A percentile compares a stretch with the other conserved stretches of the same genome.
Evolutionary conservation across 1,140 invertebrate genomes (phyloP).

Genomic region (Zaprionus tsacasi): DNA sequence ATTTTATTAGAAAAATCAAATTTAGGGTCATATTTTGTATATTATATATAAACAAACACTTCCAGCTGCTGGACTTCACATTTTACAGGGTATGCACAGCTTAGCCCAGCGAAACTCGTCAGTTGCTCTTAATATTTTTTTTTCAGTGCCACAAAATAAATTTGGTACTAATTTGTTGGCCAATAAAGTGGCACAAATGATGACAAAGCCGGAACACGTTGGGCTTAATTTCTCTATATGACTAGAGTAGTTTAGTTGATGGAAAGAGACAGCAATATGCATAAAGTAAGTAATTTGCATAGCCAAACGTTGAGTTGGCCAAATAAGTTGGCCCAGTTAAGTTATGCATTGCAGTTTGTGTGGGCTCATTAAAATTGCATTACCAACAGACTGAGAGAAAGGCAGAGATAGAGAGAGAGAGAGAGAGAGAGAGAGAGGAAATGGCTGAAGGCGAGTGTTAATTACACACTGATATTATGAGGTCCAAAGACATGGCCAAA

Average conservation of each 20-base stretch:
- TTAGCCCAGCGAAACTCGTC: neutral
- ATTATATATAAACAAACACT: neutral
- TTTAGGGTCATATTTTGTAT: too few relatives aligned
- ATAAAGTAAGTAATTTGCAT: conserved; percentile 52
- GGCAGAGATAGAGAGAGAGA: neutral
- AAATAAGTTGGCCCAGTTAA: conserved; percentile 17
- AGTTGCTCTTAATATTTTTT: neutral
- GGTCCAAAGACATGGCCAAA: conserved; percentile 37
- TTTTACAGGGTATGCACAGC: neutral
- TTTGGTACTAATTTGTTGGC: neutral
- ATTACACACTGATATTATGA: conserved; percentile 44
- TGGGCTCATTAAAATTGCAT: conserved; percentile 70
- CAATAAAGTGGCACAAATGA: conserved; percentile 7
- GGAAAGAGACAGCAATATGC: neutral
- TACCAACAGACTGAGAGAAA: conserved; percentile 14
- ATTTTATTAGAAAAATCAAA: too few relatives aligned
- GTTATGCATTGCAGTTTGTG: conserved; percentile 28
- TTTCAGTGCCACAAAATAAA: neutral
- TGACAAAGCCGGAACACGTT: neutral
- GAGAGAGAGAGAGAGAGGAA: neutral
- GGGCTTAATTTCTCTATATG: neutral
- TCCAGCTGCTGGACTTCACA: neutral
- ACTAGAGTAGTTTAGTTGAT: neutral
- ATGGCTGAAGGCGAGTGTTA: conserved; percentile 33
- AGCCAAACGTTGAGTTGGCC: conserved; percentile 26